A percentile compares a stretch with the other conserved stretches of the same genome.
phyloP scores from a whole-genome alignment of 2,888 invertebrate genomes.

The Nephrotoma flavescens region DNA sequence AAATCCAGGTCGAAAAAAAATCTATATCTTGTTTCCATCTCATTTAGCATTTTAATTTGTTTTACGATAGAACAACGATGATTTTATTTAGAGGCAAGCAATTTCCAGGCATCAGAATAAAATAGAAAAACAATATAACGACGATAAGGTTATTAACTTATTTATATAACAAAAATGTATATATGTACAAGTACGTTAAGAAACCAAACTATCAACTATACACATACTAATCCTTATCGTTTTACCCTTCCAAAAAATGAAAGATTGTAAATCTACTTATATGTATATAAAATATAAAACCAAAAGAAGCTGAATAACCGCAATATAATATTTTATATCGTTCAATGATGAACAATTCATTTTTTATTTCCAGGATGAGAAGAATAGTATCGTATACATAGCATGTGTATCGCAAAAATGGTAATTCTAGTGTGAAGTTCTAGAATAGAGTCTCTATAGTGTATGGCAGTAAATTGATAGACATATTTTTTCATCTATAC shows the following conservation, averaged over 20 bases:
- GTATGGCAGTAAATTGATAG: neutral
- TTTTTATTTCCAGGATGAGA: neutral
- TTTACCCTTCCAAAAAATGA: neutral
- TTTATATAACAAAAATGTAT: neutral
- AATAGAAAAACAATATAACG: neutral
- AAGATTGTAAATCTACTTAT: neutral
- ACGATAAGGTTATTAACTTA: neutral
- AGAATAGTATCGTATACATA: neutral
- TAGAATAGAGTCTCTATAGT: neutral
- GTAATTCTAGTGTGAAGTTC: neutral
- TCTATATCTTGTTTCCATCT: neutral
- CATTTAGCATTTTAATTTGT: neutral
- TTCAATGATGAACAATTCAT: neutral
- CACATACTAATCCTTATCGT: neutral
- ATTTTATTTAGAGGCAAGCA: neutral
- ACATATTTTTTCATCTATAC: neutral
- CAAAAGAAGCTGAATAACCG: neutral
- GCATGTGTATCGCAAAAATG: neutral
- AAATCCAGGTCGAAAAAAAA: neutral
- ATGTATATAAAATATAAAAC: neutral
- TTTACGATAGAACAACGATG: neutral
- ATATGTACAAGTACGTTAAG: neutral
- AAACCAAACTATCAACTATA: neutral
- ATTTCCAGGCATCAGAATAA: neutral
- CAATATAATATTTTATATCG: neutral